A percentile compares a stretch with the other conserved stretches of the same genome.
These are phyloP conservation scores for Scomber colias DNA, from an alignment of 2,113 vertebrate genomes.

Conservation along the genomic window DNA sequence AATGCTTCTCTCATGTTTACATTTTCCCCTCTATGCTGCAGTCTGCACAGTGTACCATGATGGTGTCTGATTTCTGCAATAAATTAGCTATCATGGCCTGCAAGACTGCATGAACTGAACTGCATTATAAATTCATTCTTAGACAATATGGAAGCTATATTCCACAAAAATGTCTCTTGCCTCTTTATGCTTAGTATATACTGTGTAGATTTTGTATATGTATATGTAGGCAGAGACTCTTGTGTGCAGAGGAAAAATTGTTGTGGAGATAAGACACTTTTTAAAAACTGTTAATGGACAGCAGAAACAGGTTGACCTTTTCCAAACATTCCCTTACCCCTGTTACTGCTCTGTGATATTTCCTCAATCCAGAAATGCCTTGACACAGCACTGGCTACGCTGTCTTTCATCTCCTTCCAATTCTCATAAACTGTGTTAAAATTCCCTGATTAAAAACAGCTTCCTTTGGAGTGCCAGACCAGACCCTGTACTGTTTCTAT, in stretches of 20 bases:
- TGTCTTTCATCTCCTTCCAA: constrained; percentile 21
- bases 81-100: constrained; percentile 43
- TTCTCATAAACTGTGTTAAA: constrained; percentile 32
- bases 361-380: constrained; percentile 11
- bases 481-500: constrained; percentile 77
- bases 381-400: constrained; percentile 8
- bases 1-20: constrained; percentile 57
- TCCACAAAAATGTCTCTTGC: not conserved
- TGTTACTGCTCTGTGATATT: constrained; percentile 2
- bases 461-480: constrained; percentile 61
- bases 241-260: not conserved
- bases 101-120: constrained; percentile 26
- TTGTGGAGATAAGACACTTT: not conserved
- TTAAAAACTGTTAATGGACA: not conserved
- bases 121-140: constrained; percentile 32
- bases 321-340: not conserved
- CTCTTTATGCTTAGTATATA: not conserved
- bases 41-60: constrained; percentile 23
- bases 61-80: constrained; percentile 44
- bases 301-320: constrained; percentile 1
- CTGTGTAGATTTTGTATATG: too few species aligned
- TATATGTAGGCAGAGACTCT: not conserved
- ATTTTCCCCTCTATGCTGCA: constrained; percentile 34
- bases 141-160: constrained; percentile 11
- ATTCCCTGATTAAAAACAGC: constrained; percentile 50